Evolutionary conservation across 2,888 invertebrate genomes (phyloP), one percentile per base, ranked within the genome.

Genomic region (Rhagophthalmus giganteus): DNA sequence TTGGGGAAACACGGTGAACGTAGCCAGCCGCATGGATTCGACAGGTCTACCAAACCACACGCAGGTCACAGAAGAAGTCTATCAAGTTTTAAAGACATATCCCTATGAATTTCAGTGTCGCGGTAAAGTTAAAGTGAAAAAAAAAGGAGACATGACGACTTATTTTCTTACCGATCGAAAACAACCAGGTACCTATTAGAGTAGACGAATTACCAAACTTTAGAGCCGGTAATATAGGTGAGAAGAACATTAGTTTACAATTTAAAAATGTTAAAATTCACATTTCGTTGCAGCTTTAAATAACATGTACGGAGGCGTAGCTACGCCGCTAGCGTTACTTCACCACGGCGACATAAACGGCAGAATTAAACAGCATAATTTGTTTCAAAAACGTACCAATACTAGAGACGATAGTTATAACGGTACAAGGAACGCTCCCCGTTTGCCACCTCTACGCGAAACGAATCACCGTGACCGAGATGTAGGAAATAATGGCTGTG

Each of bases 1-100:
- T 60, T 94, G 93, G 93, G 93, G 94, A 1, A 93, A 93, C 73
- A 93, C 93, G 0, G 94, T 94, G 0, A 94, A 94, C 71, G 91
- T 92, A 1, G 91, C 93, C 0, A 89, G 89, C 64, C 81, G 93
- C 2, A 94, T 94, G 93, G 93, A 94, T 70, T 90, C 89, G 4
- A 94, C 93, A 0, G 92, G 93, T 0, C 79, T 91, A 49, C 89
- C 91, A 0, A 91, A 92, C 67, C 88, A 90, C 70, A 91, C 90
- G 7, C 94, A 94, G 80, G 89, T 91, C 2, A 93, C 93, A 0
- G 92, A 93, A 71, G 93, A 93, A 71, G 91, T 88, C 1, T 87
- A 83, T 65, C 84, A 85, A 68, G 81, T 85, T 2, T 76, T 90
- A 12, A 84, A 84, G 67, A 81, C 83, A 48, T 79, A 85, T 72